These are phyloP conservation scores for Characodon lateralis DNA, from an alignment of 2,797 vertebrate species.

Conservation along the genomic window DNA sequence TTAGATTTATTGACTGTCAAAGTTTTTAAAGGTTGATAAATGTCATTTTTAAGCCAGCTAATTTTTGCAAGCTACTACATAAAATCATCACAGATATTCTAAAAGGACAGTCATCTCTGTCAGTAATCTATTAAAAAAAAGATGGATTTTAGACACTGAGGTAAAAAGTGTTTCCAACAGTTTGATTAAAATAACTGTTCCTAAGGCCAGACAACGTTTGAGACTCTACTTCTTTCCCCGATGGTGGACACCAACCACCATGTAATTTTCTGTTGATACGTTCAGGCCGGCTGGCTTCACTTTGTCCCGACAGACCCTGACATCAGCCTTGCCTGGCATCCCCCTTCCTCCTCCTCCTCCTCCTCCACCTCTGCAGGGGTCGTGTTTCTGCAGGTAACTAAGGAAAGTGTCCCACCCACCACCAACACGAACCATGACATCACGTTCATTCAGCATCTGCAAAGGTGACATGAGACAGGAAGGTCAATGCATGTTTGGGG, in stretches of 20 bases:
- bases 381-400: conserved; percentile 93
- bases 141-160: conserved; percentile 9
- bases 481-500: conserved; percentile 31
- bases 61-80: background rate
- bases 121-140: background rate
- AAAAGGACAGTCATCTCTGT: background rate
- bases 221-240: conserved; percentile 81
- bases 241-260: conserved; percentile 92
- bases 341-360: conserved; percentile 76
- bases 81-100: background rate
- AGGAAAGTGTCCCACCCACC: conserved; percentile 97
- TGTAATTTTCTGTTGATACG: conserved; percentile 90
- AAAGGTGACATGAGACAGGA: conserved; percentile 36
- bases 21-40: background rate
- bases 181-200: conserved; percentile 12
- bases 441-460: conserved; percentile 96
- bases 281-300: conserved; percentile 81
- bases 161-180: conserved; percentile 7
- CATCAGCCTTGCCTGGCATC: conserved; percentile 81
- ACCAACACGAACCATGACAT: conserved; percentile 96
- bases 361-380: conserved; percentile 89
- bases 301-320: conserved; percentile 83
- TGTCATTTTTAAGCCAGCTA: background rate
- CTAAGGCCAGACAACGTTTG: background rate
- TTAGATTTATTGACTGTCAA: background rate